phyloP scores from a whole-genome alignment of 2,888 invertebrate genomes.

The Eupithecia pulchellata region DNA sequence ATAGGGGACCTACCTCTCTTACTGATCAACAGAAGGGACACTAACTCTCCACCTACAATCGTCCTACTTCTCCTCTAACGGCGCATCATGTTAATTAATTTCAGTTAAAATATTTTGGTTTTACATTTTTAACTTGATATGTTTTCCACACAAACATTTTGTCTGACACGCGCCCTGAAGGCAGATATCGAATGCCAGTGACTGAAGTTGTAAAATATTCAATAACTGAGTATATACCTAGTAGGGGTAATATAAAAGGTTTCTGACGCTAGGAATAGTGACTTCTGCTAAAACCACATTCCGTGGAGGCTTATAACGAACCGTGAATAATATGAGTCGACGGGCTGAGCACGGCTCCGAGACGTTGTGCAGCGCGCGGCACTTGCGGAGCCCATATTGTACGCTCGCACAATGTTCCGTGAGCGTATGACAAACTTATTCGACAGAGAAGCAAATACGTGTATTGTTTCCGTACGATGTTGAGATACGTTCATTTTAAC shows the following conservation, averaged over 20 bases:
- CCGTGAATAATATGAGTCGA: slow-evolving; percentile 36
- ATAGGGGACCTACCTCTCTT: too few species aligned
- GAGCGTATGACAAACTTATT: slow-evolving; percentile 22
- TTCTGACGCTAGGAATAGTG: neutral
- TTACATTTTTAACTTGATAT: neutral
- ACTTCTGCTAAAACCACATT: slow-evolving; percentile 17
- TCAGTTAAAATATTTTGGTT: neutral
- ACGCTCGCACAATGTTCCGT: slow-evolving; percentile 17
- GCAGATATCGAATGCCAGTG: neutral
- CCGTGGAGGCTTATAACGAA: slow-evolving; percentile 33
- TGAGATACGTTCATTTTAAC: too few species aligned
- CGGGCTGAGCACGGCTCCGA: slow-evolving; percentile 17
- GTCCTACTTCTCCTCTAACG: neutral
- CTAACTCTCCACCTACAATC: neutral
- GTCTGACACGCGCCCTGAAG: neutral
- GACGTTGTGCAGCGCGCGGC: neutral
- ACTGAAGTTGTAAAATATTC: neutral
- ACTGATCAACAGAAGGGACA: slow-evolving; percentile 8
- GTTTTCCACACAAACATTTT: neutral
- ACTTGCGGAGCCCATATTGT: slow-evolving; percentile 26
- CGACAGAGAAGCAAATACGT: slow-evolving; percentile 14
- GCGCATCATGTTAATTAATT: neutral
- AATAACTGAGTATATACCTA: too few species aligned
- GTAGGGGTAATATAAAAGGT: too few species aligned
- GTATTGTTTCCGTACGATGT: neutral